Evolutionary conservation across 2,888 invertebrate species (phyloP), one percentile per base, ranked within the genome.

Genomic region (Drosophila picticornis): DNA sequence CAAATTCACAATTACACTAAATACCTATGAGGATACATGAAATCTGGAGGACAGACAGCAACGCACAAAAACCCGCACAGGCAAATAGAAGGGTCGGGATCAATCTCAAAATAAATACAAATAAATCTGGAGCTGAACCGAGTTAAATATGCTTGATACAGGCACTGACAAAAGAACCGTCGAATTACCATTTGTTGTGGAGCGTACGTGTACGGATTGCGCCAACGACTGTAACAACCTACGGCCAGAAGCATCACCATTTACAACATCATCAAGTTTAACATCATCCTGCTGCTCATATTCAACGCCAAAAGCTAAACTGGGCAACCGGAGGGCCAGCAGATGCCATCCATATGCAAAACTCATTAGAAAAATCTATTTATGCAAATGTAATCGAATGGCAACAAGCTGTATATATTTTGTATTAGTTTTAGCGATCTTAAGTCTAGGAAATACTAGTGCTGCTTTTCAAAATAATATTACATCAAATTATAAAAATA

Each of bases 401-500:
- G 88, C 90, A 87, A 73, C 67, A 65, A 83, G 80, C 80, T 85
- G 84, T 89, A 87, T 89, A 85, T 85, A 89, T 87, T 89, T 89
- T 85, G 73, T 89, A 85, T 85, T 85, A 85, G 88, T 89, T 87
- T 89, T 85, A 89, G 77, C 76, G 73, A 78, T 85, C 10, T 46
- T 80, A 81, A 27, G 62, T 76, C 76, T 85, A 89, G 76, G 73
- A 60, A 72, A 76, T 72, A 87, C 80, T 76, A 74, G 66, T 75
- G 76, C 76, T 76, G 89, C 88, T 80, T 70, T 66, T 53, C 64
- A 72, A 38, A 65, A 62, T 64, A 69, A 75, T 69, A 53, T 6
- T 50, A 67, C 50, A 27, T 29, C 59, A 50, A 73, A 73, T 46
- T 60, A 56, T 40, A 52, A 46, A 57, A 58, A 48, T 48, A 36